Evolutionary conservation across 2,888 invertebrate species (phyloP).

Genomic region (Chouioia cunea): DNA sequence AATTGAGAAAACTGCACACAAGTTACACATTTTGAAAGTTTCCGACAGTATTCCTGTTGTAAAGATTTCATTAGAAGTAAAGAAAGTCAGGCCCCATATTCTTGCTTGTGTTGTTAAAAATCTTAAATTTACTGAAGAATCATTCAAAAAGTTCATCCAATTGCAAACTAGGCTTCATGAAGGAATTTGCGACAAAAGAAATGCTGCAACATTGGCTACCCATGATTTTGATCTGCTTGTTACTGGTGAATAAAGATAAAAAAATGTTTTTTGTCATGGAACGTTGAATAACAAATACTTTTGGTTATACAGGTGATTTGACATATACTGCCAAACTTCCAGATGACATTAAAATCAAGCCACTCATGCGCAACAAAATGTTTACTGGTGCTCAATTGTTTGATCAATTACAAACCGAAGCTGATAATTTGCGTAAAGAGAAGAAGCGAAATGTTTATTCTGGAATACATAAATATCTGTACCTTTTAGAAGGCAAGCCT

Average conservation of each 20-base stretch:
- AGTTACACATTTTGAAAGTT: conserved; percentile 61
- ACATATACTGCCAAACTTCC: conserved; percentile 80
- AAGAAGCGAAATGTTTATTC: conserved; percentile 86
- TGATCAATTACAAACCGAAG: conserved; percentile 79
- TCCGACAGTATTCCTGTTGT: conserved; percentile 70
- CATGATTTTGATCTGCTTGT: conserved; percentile 80
- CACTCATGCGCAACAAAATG: conserved; percentile 74
- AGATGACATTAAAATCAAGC: conserved; percentile 75
- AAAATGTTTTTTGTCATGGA: not conserved
- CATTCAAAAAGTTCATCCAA: conserved; percentile 83
- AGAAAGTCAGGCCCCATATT: conserved; percentile 77
- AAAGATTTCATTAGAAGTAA: conserved; percentile 73
- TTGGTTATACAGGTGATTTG: conserved; percentile 70
- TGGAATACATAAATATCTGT: conserved; percentile 87
- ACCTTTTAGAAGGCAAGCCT: conserved; percentile 81
- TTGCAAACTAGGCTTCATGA: conserved; percentile 84
- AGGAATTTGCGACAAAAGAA: conserved; percentile 82
- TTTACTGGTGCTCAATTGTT: conserved; percentile 79
- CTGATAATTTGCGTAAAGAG: conserved; percentile 83
- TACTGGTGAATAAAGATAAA: conserved; percentile 66
- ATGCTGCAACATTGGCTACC: conserved; percentile 84
- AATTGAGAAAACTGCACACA: conserved; percentile 59
- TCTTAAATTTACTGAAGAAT: conserved; percentile 74
- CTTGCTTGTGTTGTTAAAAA: conserved; percentile 80
- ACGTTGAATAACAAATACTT: conserved; percentile 1